Evolutionary conservation across 2,888 invertebrate species (phyloP).

Genomic region (Leptopterna dolabrata): DNA sequence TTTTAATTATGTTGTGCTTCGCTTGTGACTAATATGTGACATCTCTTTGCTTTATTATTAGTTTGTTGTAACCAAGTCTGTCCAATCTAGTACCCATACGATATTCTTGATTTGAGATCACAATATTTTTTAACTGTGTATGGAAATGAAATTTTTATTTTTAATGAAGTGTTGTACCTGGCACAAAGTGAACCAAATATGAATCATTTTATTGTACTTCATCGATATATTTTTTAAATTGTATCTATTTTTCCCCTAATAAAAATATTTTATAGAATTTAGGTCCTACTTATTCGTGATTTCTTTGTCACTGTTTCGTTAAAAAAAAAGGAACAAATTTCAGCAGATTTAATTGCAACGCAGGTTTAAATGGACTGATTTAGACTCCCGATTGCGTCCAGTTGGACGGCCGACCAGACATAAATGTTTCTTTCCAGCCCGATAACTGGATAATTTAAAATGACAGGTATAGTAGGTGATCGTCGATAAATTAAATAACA

Average conservation of each 20-base stretch:
- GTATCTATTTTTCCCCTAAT: conserved; percentile 33
- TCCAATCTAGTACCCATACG: neutral
- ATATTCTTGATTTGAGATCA: neutral
- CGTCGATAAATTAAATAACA: too few relatives aligned
- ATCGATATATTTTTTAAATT: conserved; percentile 34
- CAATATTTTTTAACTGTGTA: neutral
- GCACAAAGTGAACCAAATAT: conserved; percentile 41
- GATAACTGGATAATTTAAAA: too few relatives aligned
- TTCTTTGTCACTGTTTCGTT: too few relatives aligned
- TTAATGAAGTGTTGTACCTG: conserved; percentile 32
- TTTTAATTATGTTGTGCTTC: neutral
- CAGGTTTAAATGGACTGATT: too few relatives aligned
- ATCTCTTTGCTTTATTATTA: conserved; percentile 8
- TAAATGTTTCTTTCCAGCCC: too few relatives aligned
- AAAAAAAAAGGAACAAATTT: too few relatives aligned
- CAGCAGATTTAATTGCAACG: too few relatives aligned
- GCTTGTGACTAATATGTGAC: neutral
- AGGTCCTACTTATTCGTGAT: too few relatives aligned
- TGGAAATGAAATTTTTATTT: neutral
- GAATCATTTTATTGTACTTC: conserved; percentile 18
- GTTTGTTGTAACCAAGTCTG: conserved; percentile 4
- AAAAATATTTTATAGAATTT: conserved; percentile 16
- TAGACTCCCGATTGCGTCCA: too few relatives aligned
- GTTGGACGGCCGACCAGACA: too few relatives aligned
- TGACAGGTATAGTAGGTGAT: too few relatives aligned